Percentiles rank a stretch among this genome's conserved stretches.
phyloP scores from a whole-genome alignment of 1,140 invertebrate genomes.

The Marisa cornuarietis region DNA sequence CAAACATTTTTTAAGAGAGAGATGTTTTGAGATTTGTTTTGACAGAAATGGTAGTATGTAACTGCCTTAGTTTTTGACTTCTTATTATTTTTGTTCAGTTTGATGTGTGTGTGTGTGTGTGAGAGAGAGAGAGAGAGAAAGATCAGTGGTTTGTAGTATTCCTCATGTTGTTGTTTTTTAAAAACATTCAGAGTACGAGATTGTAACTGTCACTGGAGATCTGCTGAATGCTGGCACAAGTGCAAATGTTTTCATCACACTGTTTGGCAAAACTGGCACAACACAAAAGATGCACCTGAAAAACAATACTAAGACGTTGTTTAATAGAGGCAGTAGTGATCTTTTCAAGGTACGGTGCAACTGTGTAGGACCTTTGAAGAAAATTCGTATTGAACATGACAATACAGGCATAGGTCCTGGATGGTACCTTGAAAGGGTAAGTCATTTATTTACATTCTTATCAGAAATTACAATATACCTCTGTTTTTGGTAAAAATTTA shows the following conservation, averaged over 20 bases:
- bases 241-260: conserved; percentile 62
- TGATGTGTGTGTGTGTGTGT: no score
- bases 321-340: conserved; percentile 56
- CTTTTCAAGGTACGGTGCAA: conserved; percentile 58
- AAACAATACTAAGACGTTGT: conserved; percentile 47
- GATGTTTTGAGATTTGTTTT: no score
- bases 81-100: no score
- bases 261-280: conserved; percentile 63
- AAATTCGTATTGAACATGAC: conserved; percentile 65
- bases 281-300: conserved; percentile 60
- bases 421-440: conserved; percentile 66
- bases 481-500: no score
- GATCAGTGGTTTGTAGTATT: no score
- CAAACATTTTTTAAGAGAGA: no score
- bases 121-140: no score
- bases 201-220: conserved; percentile 62
- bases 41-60: no score
- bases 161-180: neutral
- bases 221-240: conserved; percentile 59
- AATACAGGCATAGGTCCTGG: conserved; percentile 64
- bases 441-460: conserved; percentile 10
- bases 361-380: conserved; percentile 64
- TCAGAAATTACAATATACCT: no score
- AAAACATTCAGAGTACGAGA: conserved; percentile 61
- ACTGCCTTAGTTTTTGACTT: no score